Evolutionary conservation across 2,797 vertebrate genomes (phyloP), one percentile per base, ranked within the genome.

Genomic region (Gymnoscopelus braueri): DNA sequence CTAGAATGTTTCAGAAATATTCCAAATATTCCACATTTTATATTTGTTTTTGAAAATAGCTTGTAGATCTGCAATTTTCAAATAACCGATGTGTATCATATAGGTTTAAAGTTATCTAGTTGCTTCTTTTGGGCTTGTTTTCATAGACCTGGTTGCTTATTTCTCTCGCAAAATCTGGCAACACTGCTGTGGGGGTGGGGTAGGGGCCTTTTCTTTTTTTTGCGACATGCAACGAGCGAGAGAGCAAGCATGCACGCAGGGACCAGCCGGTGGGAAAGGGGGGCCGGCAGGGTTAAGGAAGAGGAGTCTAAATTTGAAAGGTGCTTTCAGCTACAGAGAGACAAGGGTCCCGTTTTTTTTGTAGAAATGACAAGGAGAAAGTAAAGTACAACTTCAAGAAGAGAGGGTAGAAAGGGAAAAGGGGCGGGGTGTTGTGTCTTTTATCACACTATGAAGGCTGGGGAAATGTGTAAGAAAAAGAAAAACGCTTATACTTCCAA

Each of bases 201-300:
- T 44, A 44, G 39, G 39, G 39, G 39, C 7, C 39, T 44, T 44
- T 44, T 9, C 39, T 44, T 3, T 23, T 54, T 15, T 19, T 24
- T 24, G 23, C 7, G 53, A 19, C 11, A 19, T 54, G 53, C 53
- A 54, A 11, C 3, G 14, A 19, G n/a, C 15, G 8, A 19, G 19
- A 19, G 19, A 54, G n/a, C 8, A 5, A 56, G 4, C 23, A 13
- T 29, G 55, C 47, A 54, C 32, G 9, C 35, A 89, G 85, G 82
- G 88, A 84, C 88, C 88, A 88, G 88, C 80, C 82, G 76, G 82
- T 89, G 87, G 88, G 87, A 86, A 88, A 86, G 78, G 77, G 39
- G 39, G 39, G 39, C 7, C 2, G 39, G 5, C 39, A 44, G 2
- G 39, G 39, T 39, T 7, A 6, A 39, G 39, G 39, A 39, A 6